A percentile compares a stretch with the other conserved stretches of the same genome.
phyloP scores from a whole-genome alignment of 2,888 invertebrate species.

The Troides aeacus region DNA sequence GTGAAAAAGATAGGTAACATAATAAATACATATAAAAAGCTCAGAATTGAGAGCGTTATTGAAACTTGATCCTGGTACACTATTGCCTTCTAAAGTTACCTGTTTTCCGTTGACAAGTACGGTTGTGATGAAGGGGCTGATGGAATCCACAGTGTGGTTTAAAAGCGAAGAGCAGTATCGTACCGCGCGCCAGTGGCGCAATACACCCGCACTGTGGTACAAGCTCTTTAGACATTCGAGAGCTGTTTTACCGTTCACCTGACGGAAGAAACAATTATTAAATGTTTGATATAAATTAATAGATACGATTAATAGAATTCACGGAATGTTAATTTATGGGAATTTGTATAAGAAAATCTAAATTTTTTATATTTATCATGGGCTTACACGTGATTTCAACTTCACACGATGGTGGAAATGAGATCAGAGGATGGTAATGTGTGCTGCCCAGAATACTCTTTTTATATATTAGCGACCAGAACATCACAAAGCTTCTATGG shows the following conservation, averaged over 20 bases:
- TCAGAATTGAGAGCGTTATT: background rate
- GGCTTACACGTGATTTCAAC: no score
- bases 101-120: constrained; percentile 99
- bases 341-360: no score
- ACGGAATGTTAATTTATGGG: no score
- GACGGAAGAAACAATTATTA: constrained; percentile 1
- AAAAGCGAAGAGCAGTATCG: constrained; percentile 96
- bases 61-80: background rate
- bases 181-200: constrained; percentile 95
- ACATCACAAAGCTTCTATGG: no score
- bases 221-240: constrained; percentile 85
- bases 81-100: constrained; percentile 65
- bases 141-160: constrained; percentile 97
- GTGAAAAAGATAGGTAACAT: no score
- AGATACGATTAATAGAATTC: no score
- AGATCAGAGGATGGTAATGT: no score
- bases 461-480: no score
- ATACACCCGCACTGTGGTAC: constrained; percentile 91
- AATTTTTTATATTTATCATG: no score
- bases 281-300: background rate
- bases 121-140: constrained; percentile 98
- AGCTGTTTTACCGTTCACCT: constrained; percentile 79
- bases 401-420: no score
- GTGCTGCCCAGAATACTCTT: no score
- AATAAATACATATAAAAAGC: background rate